Evolutionary conservation across 2,888 invertebrate species (phyloP).

Genomic region (Axea sp.): DNA sequence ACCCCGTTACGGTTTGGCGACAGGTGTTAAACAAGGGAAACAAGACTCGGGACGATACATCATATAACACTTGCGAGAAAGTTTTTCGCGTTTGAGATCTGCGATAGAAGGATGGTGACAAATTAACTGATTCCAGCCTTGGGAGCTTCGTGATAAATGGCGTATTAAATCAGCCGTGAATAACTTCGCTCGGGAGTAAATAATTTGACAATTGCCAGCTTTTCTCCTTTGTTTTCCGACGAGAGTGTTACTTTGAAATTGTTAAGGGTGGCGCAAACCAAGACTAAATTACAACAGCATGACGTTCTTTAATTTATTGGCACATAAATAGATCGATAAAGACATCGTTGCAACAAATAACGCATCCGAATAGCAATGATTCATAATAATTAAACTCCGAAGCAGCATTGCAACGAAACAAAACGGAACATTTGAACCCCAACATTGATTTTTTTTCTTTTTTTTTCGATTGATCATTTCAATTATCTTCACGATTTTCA

Average conservation of each 20-base stretch:
- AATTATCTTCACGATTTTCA: no score
- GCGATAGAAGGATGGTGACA: slow-evolving; percentile 40
- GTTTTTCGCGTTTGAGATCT: slow-evolving; percentile 15
- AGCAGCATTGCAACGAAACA: no score
- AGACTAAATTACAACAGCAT: slow-evolving; percentile 15
- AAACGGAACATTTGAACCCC: no score
- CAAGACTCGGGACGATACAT: slow-evolving; percentile 34
- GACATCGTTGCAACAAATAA: slow-evolving; percentile 17
- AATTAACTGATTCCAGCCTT: slow-evolving; percentile 51
- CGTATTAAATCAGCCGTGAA: slow-evolving; percentile 40
- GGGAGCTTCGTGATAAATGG: slow-evolving; percentile 47
- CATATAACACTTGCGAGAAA: slow-evolving; percentile 27
- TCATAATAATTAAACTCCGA: no score
- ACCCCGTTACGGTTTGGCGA: slow-evolving; percentile 31
- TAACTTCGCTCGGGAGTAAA: slow-evolving; percentile 52
- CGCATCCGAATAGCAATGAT: not conserved
- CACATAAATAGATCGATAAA: slow-evolving; percentile 39
- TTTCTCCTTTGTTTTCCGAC: slow-evolving; percentile 43
- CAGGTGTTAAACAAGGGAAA: slow-evolving; percentile 22
- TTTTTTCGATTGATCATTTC: no score
- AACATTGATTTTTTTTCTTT: no score
- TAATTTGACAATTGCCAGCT: slow-evolving; percentile 47
- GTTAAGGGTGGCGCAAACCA: slow-evolving; percentile 13
- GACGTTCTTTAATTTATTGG: slow-evolving; percentile 19
- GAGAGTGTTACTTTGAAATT: slow-evolving; percentile 19